Base-by-base conservation (phyloP, 1,140 invertebrate genomes). In the Drosophila obscura region DNA sequence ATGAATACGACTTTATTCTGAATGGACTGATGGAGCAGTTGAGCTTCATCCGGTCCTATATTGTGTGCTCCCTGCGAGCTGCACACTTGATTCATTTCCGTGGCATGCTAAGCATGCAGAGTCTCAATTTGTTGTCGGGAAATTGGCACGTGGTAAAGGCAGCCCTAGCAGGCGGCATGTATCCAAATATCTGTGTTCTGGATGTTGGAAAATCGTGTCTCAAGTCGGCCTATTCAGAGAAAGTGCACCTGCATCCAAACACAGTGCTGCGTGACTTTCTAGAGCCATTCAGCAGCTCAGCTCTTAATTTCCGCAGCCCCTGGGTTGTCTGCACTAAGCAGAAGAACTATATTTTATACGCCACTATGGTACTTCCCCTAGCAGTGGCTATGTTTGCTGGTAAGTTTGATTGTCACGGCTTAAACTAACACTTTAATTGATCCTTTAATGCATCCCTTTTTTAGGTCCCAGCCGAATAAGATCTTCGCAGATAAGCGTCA, bases 121-220 rank as follows among this genome's bases (percentile, higher is more conserved):
- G 95, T 73, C 93, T 96, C 4, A 99, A 99, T 92, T 91, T 93
- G 0, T 97, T 98, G 92, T 97, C 97, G 1, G 95, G 96, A 79
- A 97, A 96, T 92, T 99, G 97, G 97, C 94, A 96, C 13, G 94
- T 98, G 11, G 96, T 99, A 0, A 99, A 99, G 92, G 97, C 97
- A 2, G 96, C 97, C 4, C 89, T 99, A 4, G 95, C 95, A 51
- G 96, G 95, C 26, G 97, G 97, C 3, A 93, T 96, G 26, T 99
- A 98, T 93, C 97, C 98, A 0, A 97, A 97, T 82, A 92, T 99
- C 24, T 96, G 97, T 45, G 93, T 95, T 44, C 92, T 94, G 0
- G 93, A 94, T 67, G 44, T 19, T 5, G 15, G 74, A n/a, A 50
- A 41, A 22, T 72, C 61, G 28, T 58, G 49, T 5, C 16, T 80